These are phyloP conservation scores for Nipponacmea schrenckii DNA, from an alignment of 2,888 invertebrate genomes.

Conservation along the genomic window DNA sequence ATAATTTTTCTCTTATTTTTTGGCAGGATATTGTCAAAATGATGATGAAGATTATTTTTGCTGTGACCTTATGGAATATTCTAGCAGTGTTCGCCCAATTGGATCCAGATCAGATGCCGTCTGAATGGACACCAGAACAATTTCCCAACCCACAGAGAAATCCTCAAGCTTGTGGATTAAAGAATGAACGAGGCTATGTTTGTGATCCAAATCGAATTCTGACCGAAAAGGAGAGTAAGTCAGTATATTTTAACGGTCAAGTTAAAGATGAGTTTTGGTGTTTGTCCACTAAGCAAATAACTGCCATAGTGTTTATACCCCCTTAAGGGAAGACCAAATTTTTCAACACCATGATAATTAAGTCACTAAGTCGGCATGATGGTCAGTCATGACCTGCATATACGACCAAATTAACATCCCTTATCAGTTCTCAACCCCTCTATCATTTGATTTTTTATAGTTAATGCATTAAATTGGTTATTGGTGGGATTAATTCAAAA, in stretches of 20 bases:
- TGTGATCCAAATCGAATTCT: slow-evolving; percentile 19
- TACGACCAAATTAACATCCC: too few relatives aligned
- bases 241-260: not conserved
- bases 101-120: slow-evolving; percentile 10
- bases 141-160: slow-evolving; percentile 20
- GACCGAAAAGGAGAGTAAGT: slow-evolving; percentile 6
- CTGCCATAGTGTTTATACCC: too few relatives aligned
- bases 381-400: too few relatives aligned
- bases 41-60: not conserved
- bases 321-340: too few relatives aligned
- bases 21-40: too few relatives aligned
- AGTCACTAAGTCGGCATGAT: too few relatives aligned
- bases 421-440: not conserved
- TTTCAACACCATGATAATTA: not conserved
- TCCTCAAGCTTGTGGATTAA: slow-evolving; percentile 16
- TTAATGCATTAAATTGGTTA: slow-evolving; percentile 18
- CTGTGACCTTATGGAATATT: not conserved
- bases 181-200: slow-evolving; percentile 6
- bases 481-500: slow-evolving; percentile 13
- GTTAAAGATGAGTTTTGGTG: too few relatives aligned
- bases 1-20: too few relatives aligned
- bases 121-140: slow-evolving; percentile 6
- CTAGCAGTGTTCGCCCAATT: not conserved
- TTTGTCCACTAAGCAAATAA: too few relatives aligned
- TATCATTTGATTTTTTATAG: not conserved